Percentiles rank a stretch among this genome's conserved stretches.
Evolutionary conservation across 1,140 invertebrate genomes (phyloP).

Genomic region (Musca vetustissima): DNA sequence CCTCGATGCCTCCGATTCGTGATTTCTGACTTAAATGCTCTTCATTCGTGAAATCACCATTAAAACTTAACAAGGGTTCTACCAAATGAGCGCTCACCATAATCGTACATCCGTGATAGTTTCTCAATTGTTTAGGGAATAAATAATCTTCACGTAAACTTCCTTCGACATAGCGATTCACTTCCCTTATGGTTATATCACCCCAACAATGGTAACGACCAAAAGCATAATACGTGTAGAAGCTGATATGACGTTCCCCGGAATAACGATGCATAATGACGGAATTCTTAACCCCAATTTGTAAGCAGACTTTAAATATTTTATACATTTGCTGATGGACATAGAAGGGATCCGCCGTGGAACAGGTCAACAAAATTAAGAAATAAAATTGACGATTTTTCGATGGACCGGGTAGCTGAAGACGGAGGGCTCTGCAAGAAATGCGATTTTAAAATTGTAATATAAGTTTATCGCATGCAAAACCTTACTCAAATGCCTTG

Average conservation of each 20-base stretch:
- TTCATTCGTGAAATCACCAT: slow-evolving; percentile 1
- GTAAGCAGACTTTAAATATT: slow-evolving; percentile 3
- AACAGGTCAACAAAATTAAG: slow-evolving; percentile 6
- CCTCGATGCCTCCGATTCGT: slow-evolving; percentile 10
- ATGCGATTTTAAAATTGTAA: not conserved
- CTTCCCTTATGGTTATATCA: not conserved
- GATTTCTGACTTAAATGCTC: not conserved
- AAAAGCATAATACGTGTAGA: slow-evolving; percentile 19
- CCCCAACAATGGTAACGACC: not conserved
- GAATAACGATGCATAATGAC: slow-evolving; percentile 25
- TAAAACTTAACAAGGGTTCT: slow-evolving; percentile 3
- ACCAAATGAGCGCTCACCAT: not conserved
- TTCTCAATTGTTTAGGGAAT: not conserved
- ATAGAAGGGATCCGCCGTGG: not conserved
- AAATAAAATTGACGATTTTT: slow-evolving; percentile 9
- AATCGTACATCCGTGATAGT: slow-evolving; percentile 14
- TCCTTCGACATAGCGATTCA: slow-evolving; percentile 7
- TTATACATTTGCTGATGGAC: not conserved
- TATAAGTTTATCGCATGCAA: not conserved
- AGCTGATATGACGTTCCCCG: not conserved
- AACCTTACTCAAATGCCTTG: not conserved
- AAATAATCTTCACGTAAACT: not conserved
- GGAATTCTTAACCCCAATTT: slow-evolving; percentile 9
- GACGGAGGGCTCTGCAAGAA: not conserved
- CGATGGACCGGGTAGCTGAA: not conserved